Evolutionary conservation across 2,797 vertebrate species (phyloP).

Genomic region (Sorex maritimensis): DNA sequence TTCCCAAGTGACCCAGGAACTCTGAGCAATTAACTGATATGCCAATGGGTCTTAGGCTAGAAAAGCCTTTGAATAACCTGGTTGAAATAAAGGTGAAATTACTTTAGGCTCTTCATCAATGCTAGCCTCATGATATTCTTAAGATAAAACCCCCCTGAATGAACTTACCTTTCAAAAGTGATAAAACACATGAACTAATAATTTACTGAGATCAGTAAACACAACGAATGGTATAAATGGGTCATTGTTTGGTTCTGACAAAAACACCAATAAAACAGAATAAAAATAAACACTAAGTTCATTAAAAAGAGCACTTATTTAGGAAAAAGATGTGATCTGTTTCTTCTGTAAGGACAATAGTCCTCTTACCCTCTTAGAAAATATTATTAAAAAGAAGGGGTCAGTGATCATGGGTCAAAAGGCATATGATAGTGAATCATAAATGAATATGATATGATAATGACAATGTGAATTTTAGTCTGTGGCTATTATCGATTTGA

Average conservation of each 20-base stretch:
- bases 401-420: not conserved
- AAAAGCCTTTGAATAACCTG: not conserved
- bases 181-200: not conserved
- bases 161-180: constrained; percentile 53
- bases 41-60: not conserved
- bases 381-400: not conserved
- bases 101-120: constrained; percentile 29
- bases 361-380: not conserved
- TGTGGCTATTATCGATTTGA: not conserved
- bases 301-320: constrained; percentile 14
- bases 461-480: not conserved
- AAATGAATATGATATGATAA: no score
- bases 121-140: not conserved
- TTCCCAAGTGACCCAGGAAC: constrained; percentile 23
- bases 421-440: fast-evolving
- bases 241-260: not conserved
- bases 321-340: constrained; percentile 3
- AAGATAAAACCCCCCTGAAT: constrained; percentile 6
- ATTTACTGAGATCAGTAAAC: not conserved
- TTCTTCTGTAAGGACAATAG: not conserved
- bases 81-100: constrained; percentile 45
- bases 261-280: constrained; percentile 22
- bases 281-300: not conserved
- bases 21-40: not conserved
- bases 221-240: not conserved